Evolutionary conservation across 2,797 vertebrate species (phyloP).

Genomic region (Amblyraja radiata): DNA sequence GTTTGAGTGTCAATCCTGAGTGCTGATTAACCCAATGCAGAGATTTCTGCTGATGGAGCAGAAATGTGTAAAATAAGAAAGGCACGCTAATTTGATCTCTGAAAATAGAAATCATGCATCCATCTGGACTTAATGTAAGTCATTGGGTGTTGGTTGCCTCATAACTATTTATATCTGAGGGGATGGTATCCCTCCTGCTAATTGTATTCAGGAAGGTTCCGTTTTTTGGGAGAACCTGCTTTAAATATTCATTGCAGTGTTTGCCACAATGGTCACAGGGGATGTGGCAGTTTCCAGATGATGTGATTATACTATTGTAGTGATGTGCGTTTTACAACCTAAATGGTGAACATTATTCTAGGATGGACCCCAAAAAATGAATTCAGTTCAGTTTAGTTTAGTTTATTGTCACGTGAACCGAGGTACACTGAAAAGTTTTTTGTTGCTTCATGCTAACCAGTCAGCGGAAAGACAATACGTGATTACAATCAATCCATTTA

Average conservation of each 20-base stretch:
- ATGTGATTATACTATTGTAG: neutral
- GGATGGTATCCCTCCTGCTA: neutral
- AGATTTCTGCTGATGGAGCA: neutral
- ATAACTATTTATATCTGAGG: neutral
- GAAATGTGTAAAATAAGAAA: neutral
- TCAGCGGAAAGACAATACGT: too few relatives aligned
- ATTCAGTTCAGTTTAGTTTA: too few relatives aligned
- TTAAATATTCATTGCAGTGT: neutral
- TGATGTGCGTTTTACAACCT: neutral
- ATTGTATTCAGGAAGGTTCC: conserved; percentile 7
- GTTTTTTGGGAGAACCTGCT: neutral
- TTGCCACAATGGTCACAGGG: neutral
- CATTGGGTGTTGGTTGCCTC: neutral
- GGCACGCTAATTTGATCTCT: neutral
- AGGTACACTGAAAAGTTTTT: too few relatives aligned
- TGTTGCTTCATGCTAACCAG: too few relatives aligned
- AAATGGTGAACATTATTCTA: neutral
- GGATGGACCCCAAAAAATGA: neutral
- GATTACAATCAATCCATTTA: too few relatives aligned
- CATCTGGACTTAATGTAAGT: conserved; percentile 24
- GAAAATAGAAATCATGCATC: neutral
- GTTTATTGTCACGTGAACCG: too few relatives aligned
- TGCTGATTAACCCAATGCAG: neutral
- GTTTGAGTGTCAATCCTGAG: neutral
- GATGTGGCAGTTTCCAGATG: neutral